Evolutionary conservation across 2,888 invertebrate genomes (phyloP), one percentile per base, ranked within the genome.

Genomic region (Oxystoma pomonae): DNA sequence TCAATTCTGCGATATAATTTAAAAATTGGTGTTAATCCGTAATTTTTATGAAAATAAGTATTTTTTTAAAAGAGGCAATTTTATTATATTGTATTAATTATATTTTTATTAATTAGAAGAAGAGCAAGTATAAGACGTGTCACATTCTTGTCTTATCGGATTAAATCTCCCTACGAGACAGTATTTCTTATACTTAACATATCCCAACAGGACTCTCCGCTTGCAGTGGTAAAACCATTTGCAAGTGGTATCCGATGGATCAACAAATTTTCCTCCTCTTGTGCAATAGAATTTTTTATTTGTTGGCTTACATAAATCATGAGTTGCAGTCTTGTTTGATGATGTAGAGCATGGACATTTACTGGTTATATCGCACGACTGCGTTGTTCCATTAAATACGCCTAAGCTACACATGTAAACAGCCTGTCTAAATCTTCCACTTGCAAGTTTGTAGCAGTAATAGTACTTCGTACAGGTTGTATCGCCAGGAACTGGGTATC

Each of bases 171-270:
- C n/a, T n/a, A n/a, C n/a, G n/a, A n/a, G n/a, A n/a, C n/a, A n/a
- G n/a, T n/a, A n/a, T n/a, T n/a, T n/a, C n/a, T n/a, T n/a, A n/a
- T n/a, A n/a, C n/a, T n/a, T n/a, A n/a, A n/a, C n/a, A n/a, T n/a
- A n/a, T n/a, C n/a, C n/a, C n/a, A n/a, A n/a, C n/a, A n/a, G n/a
- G n/a, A n/a, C n/a, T n/a, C n/a, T n/a, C 35, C 12, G 35, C 0
- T 80, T 80, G 67, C 83, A 84, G 49, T 78, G 75, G 63, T 75
- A 81, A 67, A 83, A 84, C 0, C 71, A 74, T 65, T 80, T 75
- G 63, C 83, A 83, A 1, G 79, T 80, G 0, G 78, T 78, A 0
- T 77, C 70, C 56, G 61, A 62, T 12, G 35, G 12, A 59, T 70
- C 63, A 16, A 62, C 59, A 63, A 67, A 71, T 61, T 62, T 65